Evolutionary conservation across 2,888 invertebrate species (phyloP).

Genomic region (Lithophane semibrunnea): DNA sequence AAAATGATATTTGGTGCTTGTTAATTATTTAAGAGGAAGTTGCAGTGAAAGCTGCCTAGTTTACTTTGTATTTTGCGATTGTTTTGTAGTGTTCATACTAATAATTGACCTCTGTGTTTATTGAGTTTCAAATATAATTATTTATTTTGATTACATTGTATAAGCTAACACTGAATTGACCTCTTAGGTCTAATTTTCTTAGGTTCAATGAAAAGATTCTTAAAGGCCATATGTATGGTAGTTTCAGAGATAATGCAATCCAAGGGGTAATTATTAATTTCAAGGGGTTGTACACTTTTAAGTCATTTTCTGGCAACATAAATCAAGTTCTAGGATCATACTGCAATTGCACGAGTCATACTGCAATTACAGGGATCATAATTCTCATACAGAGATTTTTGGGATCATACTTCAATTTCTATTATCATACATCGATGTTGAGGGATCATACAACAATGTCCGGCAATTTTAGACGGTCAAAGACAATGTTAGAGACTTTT

Average conservation of each 20-base stretch:
- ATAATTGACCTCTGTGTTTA: not conserved
- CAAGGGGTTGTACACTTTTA: not conserved
- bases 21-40: not conserved
- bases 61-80: not conserved
- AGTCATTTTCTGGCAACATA: not conserved
- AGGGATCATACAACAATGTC: too few relatives aligned
- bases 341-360: too few relatives aligned
- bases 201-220: not conserved
- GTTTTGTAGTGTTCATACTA: not conserved
- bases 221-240: not conserved
- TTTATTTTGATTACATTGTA: too few relatives aligned
- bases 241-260: not conserved
- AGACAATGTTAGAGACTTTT: not conserved
- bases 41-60: not conserved
- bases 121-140: too few relatives aligned
- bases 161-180: not conserved
- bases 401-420: not conserved
- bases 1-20: not conserved
- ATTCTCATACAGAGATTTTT: not conserved
- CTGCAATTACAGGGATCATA: not conserved
- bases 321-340: not conserved
- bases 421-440: not conserved
- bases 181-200: not conserved
- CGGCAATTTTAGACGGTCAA: too few relatives aligned
- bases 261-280: not conserved